Conservation (phyloP, 2,888 invertebrate species). For the Sphecodes monilicornis region DNA sequence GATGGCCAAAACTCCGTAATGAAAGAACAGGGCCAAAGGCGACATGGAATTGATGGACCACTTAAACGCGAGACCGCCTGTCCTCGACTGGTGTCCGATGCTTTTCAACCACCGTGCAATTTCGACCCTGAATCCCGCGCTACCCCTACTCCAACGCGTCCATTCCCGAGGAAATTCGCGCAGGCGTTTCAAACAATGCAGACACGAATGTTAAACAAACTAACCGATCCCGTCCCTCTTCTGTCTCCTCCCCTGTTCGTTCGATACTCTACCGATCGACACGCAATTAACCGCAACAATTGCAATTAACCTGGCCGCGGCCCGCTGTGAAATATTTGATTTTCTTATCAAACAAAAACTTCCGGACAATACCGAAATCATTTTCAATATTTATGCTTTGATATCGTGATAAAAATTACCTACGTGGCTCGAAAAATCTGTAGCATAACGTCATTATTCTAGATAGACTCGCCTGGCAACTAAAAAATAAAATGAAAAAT, state of each 20-base stretch:
- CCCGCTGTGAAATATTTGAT: background rate
- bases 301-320: background rate
- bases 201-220: constrained; percentile 47
- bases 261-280: background rate
- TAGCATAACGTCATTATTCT: background rate
- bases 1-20: constrained; percentile 67
- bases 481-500: background rate
- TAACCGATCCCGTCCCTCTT: constrained; percentile 18
- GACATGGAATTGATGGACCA: constrained; percentile 70
- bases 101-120: constrained; percentile 72
- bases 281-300: background rate
- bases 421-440: no score
- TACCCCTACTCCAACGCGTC: constrained; percentile 62
- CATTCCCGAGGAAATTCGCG: constrained; percentile 67
- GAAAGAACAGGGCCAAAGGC: constrained; percentile 62
- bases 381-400: background rate
- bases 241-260: background rate
- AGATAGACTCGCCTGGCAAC: background rate
- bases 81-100: constrained; percentile 68
- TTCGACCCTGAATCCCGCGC: constrained; percentile 75
- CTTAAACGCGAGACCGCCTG: constrained; percentile 68
- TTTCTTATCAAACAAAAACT: background rate
- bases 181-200: constrained; percentile 70
- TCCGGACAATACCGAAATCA: background rate
- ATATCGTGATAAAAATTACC: background rate